Conservation (phyloP, 2,888 invertebrate genomes). For the Luperina testacea region DNA sequence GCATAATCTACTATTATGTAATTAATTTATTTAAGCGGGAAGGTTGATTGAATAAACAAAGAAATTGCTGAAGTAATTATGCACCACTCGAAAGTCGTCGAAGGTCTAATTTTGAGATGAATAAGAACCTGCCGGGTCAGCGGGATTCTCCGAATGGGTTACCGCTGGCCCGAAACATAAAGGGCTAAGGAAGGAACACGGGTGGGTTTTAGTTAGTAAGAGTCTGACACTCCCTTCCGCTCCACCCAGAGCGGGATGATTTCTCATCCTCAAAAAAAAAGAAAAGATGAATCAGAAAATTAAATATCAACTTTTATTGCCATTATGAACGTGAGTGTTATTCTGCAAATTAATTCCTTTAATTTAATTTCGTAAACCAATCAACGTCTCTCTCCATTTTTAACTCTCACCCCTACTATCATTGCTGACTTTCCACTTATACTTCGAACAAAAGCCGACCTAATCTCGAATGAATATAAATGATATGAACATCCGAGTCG, state of each 20-base stretch:
- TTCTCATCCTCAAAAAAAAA: too few relatives aligned
- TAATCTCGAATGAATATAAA: constrained; percentile 87
- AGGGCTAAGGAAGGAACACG: too few relatives aligned
- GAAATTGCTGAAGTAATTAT: background rate
- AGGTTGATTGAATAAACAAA: background rate
- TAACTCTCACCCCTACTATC: constrained; percentile 76
- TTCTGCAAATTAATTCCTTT: background rate
- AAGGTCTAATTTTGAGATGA: background rate
- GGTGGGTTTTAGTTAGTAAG: too few relatives aligned
- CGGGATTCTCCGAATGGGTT: too few relatives aligned
- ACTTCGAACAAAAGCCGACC: constrained; percentile 77
- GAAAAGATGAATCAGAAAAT: background rate
- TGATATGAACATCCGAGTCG: constrained; percentile 84
- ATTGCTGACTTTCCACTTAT: constrained; percentile 78
- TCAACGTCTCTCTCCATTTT: constrained; percentile 67
- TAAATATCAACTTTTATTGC: background rate
- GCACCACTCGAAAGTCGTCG: too few relatives aligned
- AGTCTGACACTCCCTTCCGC: too few relatives aligned
- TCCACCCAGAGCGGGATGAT: too few relatives aligned
- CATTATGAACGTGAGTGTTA: background rate
- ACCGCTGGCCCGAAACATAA: too few relatives aligned
- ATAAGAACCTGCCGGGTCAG: background rate
- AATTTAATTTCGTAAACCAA: constrained; percentile 56
- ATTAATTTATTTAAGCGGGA: background rate
- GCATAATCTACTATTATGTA: too few relatives aligned